Evolutionary conservation across 2,797 vertebrate genomes (phyloP), one percentile per base, ranked within the genome.

Genomic region (Phoxinus dragarum): DNA sequence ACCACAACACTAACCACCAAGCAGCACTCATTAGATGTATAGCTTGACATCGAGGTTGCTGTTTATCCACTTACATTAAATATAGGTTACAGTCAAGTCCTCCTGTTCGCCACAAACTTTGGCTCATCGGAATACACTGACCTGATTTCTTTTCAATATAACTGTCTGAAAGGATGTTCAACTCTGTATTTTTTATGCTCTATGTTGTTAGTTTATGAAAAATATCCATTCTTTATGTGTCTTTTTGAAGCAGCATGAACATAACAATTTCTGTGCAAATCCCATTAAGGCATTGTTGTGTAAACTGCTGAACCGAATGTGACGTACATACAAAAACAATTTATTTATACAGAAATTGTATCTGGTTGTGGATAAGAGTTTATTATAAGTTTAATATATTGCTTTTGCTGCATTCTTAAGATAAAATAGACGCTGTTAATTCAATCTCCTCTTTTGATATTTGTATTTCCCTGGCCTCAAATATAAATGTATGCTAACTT

Each of bases 331-430:
- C 54, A 61, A 61, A 78, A 61, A 61, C 5, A 54, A 61, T 61
- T 78, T 78, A 77, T 77, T 59, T 42, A 77, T 27, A 77, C 23
- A 59, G 14, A 77, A 76, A 76, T 76, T n/a, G n/a, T 11, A 38
- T 76, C 74, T 38, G 34, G 74, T 5, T 56, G 34, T 38, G 34
- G 75, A 66, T n/a, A 44, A n/a, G 86, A 86, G 86, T 12, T 31
- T 56, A 56, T n/a, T 81, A 86, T 76, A 66, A 61, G 21, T 42
- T 81, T 54, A 80, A 88, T 73, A 34, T 90, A 77, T 73, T 85
- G 82, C 84, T 73, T 47, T n/a, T 10, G 67, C 84, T 87, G 78
- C 86, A 87, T 90, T 69, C 87, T 88, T 82, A 75, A 88, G 8
- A 73, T 56, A 72, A 85, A 89, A 75, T 16, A 87, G 80, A 85